These are phyloP conservation scores for Xenopus borealis DNA, from an alignment of 2,113 vertebrate species.

Conservation along the genomic window DNA sequence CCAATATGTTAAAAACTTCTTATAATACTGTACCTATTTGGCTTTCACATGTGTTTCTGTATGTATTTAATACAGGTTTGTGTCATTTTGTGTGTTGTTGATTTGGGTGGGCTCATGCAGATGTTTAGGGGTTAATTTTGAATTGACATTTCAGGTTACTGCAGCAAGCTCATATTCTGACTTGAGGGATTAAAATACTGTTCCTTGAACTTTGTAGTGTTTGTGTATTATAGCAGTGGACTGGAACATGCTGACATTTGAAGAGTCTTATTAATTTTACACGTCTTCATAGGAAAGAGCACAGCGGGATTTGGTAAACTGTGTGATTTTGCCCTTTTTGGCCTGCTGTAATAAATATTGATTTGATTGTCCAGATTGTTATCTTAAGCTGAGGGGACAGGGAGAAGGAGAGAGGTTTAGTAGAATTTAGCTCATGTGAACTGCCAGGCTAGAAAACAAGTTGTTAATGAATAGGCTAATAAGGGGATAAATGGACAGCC, in stretches of 20 bases:
- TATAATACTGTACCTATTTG: too few species aligned
- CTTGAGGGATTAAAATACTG: not conserved
- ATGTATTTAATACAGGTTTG: too few species aligned
- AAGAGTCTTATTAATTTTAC: constrained; percentile 28
- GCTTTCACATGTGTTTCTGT: too few species aligned
- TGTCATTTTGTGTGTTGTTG: too few species aligned
- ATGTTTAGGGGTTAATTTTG: not conserved
- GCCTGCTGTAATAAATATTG: constrained; percentile 25
- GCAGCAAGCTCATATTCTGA: not conserved
- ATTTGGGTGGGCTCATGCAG: too few species aligned
- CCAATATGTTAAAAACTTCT: too few species aligned
- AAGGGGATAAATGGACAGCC: too few species aligned
- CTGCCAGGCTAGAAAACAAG: not conserved
- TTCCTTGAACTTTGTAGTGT: constrained; percentile 24
- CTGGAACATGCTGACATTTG: constrained; percentile 40
- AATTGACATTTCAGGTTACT: not conserved
- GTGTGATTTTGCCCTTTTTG: constrained; percentile 23
- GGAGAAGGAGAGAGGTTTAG: not conserved
- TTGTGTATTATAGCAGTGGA: constrained; percentile 29
- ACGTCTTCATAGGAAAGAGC: constrained; percentile 14
- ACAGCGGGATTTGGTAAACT: constrained; percentile 28
- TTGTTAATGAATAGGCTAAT: too few species aligned
- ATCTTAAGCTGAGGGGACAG: not conserved
- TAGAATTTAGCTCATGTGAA: not conserved
- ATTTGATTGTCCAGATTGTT: constrained; percentile 14